A percentile compares a stretch with the other conserved stretches of the same genome.
Conservation (phyloP, 2,888 invertebrate species). For the Galeruca laticollis region DNA sequence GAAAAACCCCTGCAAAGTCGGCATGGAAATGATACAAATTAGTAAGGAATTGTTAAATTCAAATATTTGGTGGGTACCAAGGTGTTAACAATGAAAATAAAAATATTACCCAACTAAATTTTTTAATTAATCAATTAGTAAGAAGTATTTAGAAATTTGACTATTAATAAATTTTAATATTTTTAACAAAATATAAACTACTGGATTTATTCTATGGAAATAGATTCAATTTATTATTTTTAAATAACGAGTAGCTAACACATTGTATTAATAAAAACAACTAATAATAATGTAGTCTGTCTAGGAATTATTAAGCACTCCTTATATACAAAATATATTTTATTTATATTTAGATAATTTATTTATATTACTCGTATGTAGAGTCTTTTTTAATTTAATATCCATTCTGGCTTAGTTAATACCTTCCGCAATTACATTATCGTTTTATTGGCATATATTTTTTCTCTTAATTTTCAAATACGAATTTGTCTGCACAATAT, state of each 20-base stretch:
- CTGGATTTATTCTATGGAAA: not conserved
- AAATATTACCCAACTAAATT: not conserved
- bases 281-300: not conserved
- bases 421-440: too few relatives aligned
- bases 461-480: too few relatives aligned
- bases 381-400: too few relatives aligned
- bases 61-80: not conserved
- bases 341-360: too few relatives aligned
- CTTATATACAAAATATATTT: too few relatives aligned
- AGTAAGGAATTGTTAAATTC: conserved; percentile 2
- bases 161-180: not conserved
- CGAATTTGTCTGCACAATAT: too few relatives aligned
- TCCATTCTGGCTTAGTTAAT: too few relatives aligned
- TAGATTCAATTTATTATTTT: not conserved
- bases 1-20: conserved; percentile 42
- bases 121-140: not conserved
- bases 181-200: not conserved
- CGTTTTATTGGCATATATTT: too few relatives aligned
- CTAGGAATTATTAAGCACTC: too few relatives aligned
- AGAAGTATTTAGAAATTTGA: too few relatives aligned
- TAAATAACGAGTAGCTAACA: not conserved
- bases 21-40: conserved; percentile 24
- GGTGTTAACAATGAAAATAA: conserved; percentile 14
- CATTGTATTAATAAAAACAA: not conserved
- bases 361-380: too few relatives aligned